Conservation (phyloP, 2,888 invertebrate species). For the Galerucella pusilla region DNA sequence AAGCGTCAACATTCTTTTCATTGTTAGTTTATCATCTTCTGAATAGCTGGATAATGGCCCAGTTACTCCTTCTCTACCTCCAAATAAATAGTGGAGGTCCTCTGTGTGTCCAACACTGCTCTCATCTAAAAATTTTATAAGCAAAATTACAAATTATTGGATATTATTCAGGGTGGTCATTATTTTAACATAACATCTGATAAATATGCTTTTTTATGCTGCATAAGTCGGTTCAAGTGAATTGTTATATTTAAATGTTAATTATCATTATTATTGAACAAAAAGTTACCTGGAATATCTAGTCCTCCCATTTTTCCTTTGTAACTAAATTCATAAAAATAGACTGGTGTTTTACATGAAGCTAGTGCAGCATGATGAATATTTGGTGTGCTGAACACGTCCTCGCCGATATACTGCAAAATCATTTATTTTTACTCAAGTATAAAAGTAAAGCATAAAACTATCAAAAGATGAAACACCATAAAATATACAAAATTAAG, state of each 20-base stretch:
- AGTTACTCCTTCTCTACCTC: conserved; percentile 30
- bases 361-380: conserved; percentile 34
- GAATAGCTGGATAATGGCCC: conserved; percentile 14
- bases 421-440: background rate
- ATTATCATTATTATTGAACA: no score
- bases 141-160: no score
- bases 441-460: background rate
- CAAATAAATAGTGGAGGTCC: conserved; percentile 38
- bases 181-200: no score
- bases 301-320: conserved; percentile 39
- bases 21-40: conserved; percentile 31
- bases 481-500: background rate
- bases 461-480: background rate
- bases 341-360: conserved; percentile 17
- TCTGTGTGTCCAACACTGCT: conserved; percentile 37
- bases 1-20: conserved; percentile 39
- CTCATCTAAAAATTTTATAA: conserved; percentile 23
- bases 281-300: conserved; percentile 28
- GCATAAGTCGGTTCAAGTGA: no score
- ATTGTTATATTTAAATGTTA: no score
- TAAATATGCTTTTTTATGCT: no score
- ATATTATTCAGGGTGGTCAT: no score
- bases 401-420: conserved; percentile 35
- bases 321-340: conserved; percentile 36
- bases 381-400: conserved; percentile 33